phyloP scores from a whole-genome alignment of 2,113 vertebrate species.

The Prolemur simus region DNA sequence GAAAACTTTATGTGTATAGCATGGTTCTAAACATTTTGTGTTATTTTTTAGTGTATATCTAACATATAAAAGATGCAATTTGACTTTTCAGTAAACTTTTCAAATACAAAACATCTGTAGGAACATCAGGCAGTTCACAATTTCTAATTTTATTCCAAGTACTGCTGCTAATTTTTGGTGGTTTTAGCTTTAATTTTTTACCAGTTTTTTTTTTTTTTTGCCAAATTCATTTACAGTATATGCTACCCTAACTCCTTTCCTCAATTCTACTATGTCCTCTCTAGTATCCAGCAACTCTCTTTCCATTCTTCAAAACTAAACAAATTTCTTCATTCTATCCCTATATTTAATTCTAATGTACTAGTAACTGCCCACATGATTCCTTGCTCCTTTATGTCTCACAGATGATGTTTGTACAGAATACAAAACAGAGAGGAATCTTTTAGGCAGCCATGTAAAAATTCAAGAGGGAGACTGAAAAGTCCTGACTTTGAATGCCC shows the following conservation, averaged over 20 bases:
- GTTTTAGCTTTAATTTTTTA: neutral
- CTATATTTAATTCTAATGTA: constrained; percentile 27
- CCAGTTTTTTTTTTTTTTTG: neutral
- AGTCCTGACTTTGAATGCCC: neutral
- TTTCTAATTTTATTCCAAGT: constrained; percentile 10
- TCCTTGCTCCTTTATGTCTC: constrained; percentile 1
- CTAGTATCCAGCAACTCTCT: neutral
- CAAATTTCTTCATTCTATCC: neutral
- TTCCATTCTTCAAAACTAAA: constrained; percentile 28
- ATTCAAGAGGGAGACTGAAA: neutral
- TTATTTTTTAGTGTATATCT: neutral
- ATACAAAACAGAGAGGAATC: neutral
- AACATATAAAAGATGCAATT: neutral
- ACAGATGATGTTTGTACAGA: neutral
- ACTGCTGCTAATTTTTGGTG: neutral
- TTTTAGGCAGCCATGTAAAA: constrained; percentile 39
- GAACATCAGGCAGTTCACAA: neutral
- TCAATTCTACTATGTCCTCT: neutral
- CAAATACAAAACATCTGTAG: neutral
- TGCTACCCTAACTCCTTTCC: neutral
- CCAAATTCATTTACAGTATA: constrained; percentile 13
- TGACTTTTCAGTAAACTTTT: constrained; percentile 24
- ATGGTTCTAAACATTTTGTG: constrained; percentile 33
- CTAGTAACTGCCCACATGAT: neutral
- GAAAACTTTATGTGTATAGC: neutral